phyloP scores from a whole-genome alignment of 2,113 vertebrate species.

The Arenaria interpres region DNA sequence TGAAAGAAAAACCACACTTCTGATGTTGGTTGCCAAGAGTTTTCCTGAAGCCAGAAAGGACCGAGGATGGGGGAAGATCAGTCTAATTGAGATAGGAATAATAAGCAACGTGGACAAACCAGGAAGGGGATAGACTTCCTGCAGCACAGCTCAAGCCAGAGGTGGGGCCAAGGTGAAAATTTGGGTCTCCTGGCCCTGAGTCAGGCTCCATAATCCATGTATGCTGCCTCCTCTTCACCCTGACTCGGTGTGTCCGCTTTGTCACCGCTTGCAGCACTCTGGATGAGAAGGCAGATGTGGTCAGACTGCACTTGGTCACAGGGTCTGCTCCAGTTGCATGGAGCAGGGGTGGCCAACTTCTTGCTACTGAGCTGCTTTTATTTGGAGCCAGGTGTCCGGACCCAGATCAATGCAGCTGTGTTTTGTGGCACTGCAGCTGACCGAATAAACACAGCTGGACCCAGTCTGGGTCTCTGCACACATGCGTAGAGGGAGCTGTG shows the following conservation, averaged over 20 bases:
- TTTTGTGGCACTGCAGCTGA: constrained; percentile 39
- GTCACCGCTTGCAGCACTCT: not conserved
- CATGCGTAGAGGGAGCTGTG: not conserved
- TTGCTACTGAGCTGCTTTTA: constrained; percentile 34
- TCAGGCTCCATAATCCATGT: not conserved
- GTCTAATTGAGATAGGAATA: not conserved
- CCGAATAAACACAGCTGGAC: constrained; percentile 24
- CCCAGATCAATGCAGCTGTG: not conserved
- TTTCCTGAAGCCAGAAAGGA: constrained; percentile 8
- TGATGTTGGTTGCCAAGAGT: not conserved
- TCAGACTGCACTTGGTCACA: rapidly evolving
- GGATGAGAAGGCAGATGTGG: rapidly evolving
- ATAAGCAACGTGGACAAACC: not conserved
- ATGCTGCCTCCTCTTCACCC: not conserved
- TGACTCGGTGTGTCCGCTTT: not conserved
- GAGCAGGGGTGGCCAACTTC: not conserved
- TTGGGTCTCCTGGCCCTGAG: not conserved
- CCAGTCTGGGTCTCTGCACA: not conserved
- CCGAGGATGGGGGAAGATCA: not conserved
- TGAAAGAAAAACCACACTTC: not conserved
- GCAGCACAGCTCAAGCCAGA: not conserved
- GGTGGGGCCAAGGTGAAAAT: not conserved
- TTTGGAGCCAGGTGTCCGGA: constrained; percentile 4
- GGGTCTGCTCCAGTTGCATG: not conserved
- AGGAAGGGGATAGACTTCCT: not conserved